A percentile compares a stretch with the other conserved stretches of the same genome.
Evolutionary conservation across 2,113 vertebrate species (phyloP).

Genomic region (Pangasianodon hypophthalmus): DNA sequence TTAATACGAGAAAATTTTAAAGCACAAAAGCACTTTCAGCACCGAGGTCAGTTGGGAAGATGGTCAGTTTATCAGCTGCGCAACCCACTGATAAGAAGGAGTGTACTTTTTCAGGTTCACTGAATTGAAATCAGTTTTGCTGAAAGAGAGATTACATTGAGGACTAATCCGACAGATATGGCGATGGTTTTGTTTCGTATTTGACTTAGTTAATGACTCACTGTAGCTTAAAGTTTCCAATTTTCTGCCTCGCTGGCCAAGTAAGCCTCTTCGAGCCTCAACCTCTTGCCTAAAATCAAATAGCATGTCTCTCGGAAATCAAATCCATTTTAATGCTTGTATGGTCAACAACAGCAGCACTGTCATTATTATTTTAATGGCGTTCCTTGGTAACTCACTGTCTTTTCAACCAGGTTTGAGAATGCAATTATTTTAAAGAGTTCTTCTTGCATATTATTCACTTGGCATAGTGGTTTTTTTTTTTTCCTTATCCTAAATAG

Average conservation of each 20-base stretch:
- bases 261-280: slow-evolving; percentile 62
- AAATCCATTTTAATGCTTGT: slow-evolving; percentile 39
- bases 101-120: slow-evolving; percentile 64
- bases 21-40: neutral
- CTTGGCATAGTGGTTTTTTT: neutral
- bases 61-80: slow-evolving; percentile 65
- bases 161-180: slow-evolving; percentile 62
- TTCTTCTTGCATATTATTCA: neutral
- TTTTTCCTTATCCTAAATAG: neutral
- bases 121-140: slow-evolving; percentile 70
- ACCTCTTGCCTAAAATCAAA: slow-evolving; percentile 50
- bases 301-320: slow-evolving; percentile 59
- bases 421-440: neutral
- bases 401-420: neutral
- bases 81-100: slow-evolving; percentile 61
- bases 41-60: slow-evolving; percentile 44
- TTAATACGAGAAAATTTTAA: neutral
- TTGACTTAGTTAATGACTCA: slow-evolving; percentile 75
- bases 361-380: slow-evolving; percentile 38
- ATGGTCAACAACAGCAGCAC: slow-evolving; percentile 15
- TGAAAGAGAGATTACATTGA: slow-evolving; percentile 69
- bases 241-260: slow-evolving; percentile 71
- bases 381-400: slow-evolving; percentile 7
- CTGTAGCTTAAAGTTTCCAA: slow-evolving; percentile 74
- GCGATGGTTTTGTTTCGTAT: slow-evolving; percentile 71